A percentile compares a stretch with the other conserved stretches of the same genome.
phyloP scores from a whole-genome alignment of 2,797 vertebrate species.

The Pangasius krempfi region DNA sequence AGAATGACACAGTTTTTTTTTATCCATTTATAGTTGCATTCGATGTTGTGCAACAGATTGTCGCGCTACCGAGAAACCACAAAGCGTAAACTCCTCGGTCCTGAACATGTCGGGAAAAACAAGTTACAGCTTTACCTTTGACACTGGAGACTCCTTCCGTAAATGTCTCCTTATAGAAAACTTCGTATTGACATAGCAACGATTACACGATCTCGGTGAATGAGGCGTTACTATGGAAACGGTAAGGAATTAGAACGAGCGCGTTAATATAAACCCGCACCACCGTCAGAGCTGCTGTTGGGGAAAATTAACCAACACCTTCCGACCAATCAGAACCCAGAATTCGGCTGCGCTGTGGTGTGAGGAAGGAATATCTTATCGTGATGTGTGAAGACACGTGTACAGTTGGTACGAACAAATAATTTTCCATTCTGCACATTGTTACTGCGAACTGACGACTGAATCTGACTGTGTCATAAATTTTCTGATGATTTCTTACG shows the following conservation, averaged over 20 bases:
- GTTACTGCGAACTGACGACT: too few relatives aligned
- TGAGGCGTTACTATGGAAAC: neutral
- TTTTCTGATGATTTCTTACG: neutral
- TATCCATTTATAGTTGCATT: neutral
- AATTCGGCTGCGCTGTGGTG: too few relatives aligned
- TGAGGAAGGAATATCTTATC: too few relatives aligned
- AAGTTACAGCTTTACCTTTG: neutral
- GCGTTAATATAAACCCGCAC: too few relatives aligned
- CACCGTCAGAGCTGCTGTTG: neutral
- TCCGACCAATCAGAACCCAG: neutral
- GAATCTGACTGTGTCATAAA: too few relatives aligned
- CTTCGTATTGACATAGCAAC: neutral
- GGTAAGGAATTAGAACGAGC: too few relatives aligned
- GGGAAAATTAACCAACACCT: too few relatives aligned
- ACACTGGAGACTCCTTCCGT: neutral
- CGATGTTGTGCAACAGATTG: neutral
- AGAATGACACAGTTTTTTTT: neutral
- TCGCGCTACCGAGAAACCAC: too few relatives aligned
- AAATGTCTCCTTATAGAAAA: neutral
- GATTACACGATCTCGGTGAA: neutral
- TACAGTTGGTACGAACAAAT: neutral
- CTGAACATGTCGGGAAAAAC: too few relatives aligned
- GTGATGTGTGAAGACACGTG: too few relatives aligned
- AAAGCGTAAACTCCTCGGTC: too few relatives aligned
- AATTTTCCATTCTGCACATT: neutral